These are phyloP conservation scores for Cepaea hortensis DNA, from an alignment of 2,888 invertebrate species.

Conservation along the genomic window DNA sequence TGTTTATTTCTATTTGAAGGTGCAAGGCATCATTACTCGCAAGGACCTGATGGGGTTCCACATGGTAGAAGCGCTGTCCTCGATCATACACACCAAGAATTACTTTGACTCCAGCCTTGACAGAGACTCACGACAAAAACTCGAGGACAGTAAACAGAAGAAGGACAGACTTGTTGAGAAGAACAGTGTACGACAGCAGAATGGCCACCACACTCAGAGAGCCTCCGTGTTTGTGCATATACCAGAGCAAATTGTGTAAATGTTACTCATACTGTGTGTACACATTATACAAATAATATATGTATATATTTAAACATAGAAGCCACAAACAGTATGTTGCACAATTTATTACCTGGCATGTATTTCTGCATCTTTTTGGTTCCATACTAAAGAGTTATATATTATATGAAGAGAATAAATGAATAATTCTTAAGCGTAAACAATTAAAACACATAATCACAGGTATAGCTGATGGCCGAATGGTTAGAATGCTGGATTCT, in stretches of 20 bases:
- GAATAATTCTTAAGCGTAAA: too few species aligned
- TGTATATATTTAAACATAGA: too few species aligned
- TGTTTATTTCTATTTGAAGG: constrained; percentile 3
- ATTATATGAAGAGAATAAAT: too few species aligned
- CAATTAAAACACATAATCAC: too few species aligned
- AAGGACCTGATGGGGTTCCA: constrained; percentile 77
- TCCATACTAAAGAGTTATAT: too few species aligned
- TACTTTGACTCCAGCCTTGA: constrained; percentile 22
- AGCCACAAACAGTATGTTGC: too few species aligned
- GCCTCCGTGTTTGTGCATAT: neutral
- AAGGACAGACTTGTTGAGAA: neutral
- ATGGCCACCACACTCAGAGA: neutral
- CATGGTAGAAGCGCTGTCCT: constrained; percentile 73
- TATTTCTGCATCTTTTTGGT: too few species aligned
- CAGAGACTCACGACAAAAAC: neutral
- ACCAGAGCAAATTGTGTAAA: neutral
- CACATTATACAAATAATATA: too few species aligned
- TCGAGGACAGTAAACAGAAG: neutral
- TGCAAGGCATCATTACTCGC: constrained; percentile 76
- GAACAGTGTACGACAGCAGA: neutral
- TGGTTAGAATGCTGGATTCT: too few species aligned
- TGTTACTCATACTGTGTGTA: too few species aligned
- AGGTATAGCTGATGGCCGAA: too few species aligned
- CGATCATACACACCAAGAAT: constrained; percentile 51
- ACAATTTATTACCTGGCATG: too few species aligned